Evolutionary conservation across 2,888 invertebrate species (phyloP).

Genomic region (Drosophila vallismaia): DNA sequence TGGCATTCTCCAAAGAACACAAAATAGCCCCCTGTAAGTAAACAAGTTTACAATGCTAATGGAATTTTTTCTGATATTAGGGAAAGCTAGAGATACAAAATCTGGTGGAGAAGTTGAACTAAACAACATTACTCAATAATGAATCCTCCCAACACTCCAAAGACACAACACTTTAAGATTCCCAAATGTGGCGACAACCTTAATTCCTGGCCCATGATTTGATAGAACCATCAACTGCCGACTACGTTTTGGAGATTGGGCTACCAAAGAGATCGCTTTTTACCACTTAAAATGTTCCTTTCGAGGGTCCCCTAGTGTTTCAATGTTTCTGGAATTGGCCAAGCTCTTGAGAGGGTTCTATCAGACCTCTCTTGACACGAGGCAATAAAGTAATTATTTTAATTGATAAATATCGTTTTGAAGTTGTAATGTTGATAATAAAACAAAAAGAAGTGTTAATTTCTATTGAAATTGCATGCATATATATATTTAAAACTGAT

Average conservation of each 20-base stretch:
- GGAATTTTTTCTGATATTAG: slow-evolving; percentile 36
- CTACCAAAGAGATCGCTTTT: not conserved
- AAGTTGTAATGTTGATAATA: not conserved
- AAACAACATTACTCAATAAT: no score
- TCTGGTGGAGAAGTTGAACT: no score
- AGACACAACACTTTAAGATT: no score
- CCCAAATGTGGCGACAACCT: no score
- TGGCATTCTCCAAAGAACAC: slow-evolving; percentile 6
- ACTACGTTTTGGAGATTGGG: not conserved
- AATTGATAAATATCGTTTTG: not conserved
- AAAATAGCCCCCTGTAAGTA: slow-evolving; percentile 33
- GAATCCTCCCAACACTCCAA: no score
- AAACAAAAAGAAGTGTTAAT: not conserved
- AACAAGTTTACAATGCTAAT: slow-evolving; percentile 45
- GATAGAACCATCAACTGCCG: no score
- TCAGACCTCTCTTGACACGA: not conserved
- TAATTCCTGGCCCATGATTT: no score
- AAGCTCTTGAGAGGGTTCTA: not conserved
- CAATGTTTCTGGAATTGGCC: no score
- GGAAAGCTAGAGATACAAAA: not conserved
- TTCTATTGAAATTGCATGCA: not conserved
- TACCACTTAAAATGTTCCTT: not conserved
- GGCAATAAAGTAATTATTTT: not conserved
- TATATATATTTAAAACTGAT: not conserved
- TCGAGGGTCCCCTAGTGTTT: not conserved